phyloP scores from a whole-genome alignment of 1,140 invertebrate genomes.

The Heterodera schachtii region DNA sequence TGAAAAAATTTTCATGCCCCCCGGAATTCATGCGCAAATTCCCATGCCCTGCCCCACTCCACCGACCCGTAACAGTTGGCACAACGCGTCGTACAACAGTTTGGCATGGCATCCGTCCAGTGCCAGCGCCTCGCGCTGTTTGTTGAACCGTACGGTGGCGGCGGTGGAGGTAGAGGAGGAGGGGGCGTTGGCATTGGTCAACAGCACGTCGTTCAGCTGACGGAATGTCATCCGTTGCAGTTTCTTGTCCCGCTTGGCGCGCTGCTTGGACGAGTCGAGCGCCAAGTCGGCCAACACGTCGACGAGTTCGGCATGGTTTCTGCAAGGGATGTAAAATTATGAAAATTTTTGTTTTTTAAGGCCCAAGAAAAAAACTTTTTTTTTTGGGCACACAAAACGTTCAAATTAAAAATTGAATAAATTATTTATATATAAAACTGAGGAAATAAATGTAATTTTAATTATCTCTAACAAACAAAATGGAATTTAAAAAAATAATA shows the following conservation, averaged over 20 bases:
- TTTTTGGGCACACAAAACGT: background rate
- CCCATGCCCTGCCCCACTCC: too few relatives aligned
- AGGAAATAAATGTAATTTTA: too few relatives aligned
- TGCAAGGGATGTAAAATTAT: too few relatives aligned
- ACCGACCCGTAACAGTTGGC: conserved; percentile 47
- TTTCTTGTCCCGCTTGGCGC: conserved; percentile 52
- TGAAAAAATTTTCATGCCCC: too few relatives aligned
- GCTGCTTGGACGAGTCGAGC: conserved; percentile 48
- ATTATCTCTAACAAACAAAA: too few relatives aligned
- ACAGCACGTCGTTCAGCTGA: conserved; percentile 49
- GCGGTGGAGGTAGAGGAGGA: background rate
- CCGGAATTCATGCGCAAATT: too few relatives aligned
- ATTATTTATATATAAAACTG: too few relatives aligned
- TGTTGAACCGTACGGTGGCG: conserved; percentile 49
- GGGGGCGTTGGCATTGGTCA: background rate
- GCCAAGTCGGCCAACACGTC: conserved; percentile 41
- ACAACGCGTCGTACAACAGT: conserved; percentile 47
- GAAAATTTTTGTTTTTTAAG: too few relatives aligned
- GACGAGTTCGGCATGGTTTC: conserved; percentile 31
- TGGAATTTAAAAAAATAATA: too few relatives aligned
- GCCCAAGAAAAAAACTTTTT: background rate
- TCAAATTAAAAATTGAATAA: conserved; percentile 5
- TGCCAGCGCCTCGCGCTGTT: conserved; percentile 35
- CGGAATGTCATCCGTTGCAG: conserved; percentile 50
- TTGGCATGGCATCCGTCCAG: conserved; percentile 49